Evolutionary conservation across 2,797 vertebrate species (phyloP).

Genomic region (Coendou prehensilis): DNA sequence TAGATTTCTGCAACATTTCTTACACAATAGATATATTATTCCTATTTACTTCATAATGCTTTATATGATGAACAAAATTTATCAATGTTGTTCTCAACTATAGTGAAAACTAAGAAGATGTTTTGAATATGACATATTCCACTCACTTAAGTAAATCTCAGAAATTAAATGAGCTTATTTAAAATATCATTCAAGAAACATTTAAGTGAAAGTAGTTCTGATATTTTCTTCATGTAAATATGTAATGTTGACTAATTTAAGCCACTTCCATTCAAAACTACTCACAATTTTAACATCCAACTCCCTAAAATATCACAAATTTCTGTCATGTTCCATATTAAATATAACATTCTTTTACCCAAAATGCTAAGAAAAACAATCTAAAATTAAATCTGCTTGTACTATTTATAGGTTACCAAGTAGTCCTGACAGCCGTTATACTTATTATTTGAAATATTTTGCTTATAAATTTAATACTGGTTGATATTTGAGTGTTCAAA

Average conservation of each 20-base stretch:
- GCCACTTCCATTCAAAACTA: background rate
- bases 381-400: constrained; percentile 66
- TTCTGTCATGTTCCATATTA: constrained; percentile 27
- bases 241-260: constrained; percentile 43
- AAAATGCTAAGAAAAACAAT: constrained; percentile 52
- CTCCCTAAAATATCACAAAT: constrained; percentile 37
- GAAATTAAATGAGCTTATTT: constrained; percentile 21
- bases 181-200: constrained; percentile 8
- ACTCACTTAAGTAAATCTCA: background rate
- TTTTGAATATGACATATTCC: background rate
- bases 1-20: constrained; percentile 15
- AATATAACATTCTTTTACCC: constrained; percentile 8
- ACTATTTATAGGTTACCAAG: constrained; percentile 29
- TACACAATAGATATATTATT: background rate
- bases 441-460: constrained; percentile 52
- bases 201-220: constrained; percentile 38
- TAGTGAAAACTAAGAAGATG: background rate
- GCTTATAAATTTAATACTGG: background rate
- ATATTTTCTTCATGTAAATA: constrained; percentile 38
- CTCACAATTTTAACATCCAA: constrained; percentile 54
- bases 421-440: constrained; percentile 1
- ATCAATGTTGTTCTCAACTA: background rate
- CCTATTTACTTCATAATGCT: background rate
- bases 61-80: constrained; percentile 31
- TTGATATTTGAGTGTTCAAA: constrained; percentile 4